These are phyloP conservation scores for Tautogolabrus adspersus DNA, from an alignment of 2,113 vertebrate genomes.

Conservation along the genomic window DNA sequence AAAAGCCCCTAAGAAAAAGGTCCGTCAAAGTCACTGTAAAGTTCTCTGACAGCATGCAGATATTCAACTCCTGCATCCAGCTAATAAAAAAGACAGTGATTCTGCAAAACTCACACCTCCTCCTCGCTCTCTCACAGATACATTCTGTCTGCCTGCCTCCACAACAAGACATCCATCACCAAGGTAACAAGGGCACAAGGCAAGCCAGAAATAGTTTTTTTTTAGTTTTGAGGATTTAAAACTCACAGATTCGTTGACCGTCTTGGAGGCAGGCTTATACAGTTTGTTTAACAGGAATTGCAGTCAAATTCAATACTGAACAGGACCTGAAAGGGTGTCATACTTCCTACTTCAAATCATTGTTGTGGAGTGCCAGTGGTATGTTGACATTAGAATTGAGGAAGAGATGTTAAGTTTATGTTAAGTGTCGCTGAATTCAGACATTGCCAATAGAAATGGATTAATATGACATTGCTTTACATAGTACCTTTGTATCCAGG, in stretches of 20 bases:
- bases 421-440: no score
- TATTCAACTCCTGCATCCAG: conserved; percentile 29
- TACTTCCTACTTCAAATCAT: no score
- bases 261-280: neutral
- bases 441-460: no score
- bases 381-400: no score
- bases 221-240: conserved; percentile 29
- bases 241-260: conserved; percentile 15
- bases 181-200: conserved; percentile 55
- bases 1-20: neutral
- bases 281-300: no score
- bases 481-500: no score
- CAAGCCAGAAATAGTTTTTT: conserved; percentile 34
- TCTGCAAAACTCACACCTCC: conserved; percentile 54
- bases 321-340: no score
- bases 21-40: neutral
- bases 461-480: no score
- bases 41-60: neutral
- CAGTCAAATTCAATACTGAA: no score
- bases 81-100: conserved; percentile 26
- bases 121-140: conserved; percentile 36
- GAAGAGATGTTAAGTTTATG: no score
- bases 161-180: conserved; percentile 48
- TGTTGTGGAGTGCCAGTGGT: no score
- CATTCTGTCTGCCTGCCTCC: conserved; percentile 53